Base-by-base conservation (phyloP, 2,113 vertebrate species). In the Amphilophus citrinellus region DNA sequence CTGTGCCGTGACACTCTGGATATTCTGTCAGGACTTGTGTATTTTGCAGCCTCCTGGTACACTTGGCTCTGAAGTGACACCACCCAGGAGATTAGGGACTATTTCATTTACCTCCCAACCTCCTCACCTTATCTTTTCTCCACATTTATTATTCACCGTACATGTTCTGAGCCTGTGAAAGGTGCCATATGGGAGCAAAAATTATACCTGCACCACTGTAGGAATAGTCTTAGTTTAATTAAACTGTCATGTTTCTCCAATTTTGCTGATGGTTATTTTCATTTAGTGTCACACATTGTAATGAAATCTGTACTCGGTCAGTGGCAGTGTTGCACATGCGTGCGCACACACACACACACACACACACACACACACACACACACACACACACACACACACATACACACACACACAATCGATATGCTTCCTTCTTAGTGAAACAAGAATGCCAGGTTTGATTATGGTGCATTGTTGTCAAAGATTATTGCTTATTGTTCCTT, bases 241-340 rank as follows among this genome's bases (percentile, higher is more conserved):
- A 92, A 93, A 80, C 77, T 92, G 90, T 90, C 91, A 89, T 93
- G 90, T 92, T 90, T 88, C 81, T 83, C 80, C 65, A 39, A 61
- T 79, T 88, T 87, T 83, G 88, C 87, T 91, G 88, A 87, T 84
- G 82, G 84, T 89, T 90, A 76, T 91, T 87, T 92, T 86, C 79
- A 85, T 88, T 86, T 77, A 3, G 68, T 73, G 50, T 42, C 35
- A 30, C 73, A 14, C 83, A 62, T 82, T 65, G 81, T 86, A 84
- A 86, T 84, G 80, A 81, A 89, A 79, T 83, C 75, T 84, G 50
- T 3, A 30, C 83, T 82, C 56, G 35, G 75, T 84, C 68, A n/a
- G 60, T 77, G 84, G 58, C 37, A 77, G 57, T 73, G 68, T 50
- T 47, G 6, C 63, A 32, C 50, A 5, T 17, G 50, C 84, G 35